Base-by-base conservation (phyloP, 2,888 invertebrate species). In the Chymomyza procnemis region DNA sequence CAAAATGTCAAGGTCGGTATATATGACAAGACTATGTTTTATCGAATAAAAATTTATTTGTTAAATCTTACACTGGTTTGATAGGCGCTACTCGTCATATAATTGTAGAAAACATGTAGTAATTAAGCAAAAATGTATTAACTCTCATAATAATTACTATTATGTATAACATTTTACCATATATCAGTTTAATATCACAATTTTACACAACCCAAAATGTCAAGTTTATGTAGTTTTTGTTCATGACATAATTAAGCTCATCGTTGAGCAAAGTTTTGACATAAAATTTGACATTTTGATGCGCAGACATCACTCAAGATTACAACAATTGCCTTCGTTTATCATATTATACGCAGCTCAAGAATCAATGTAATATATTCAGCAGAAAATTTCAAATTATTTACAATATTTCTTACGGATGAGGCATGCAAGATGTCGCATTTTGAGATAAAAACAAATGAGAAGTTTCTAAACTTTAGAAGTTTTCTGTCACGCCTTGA, bases 341-440 rank as follows among this genome's bases (percentile, higher is more conserved):
- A 12, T 21, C 22, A 21, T 48, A n/a, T n/a, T 18, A 48, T 16
- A 4, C 16, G 47, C 73, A 52, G 68, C 58, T 66, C 14, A 69
- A 64, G 69, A 75, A 78, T 78, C 78, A 76, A 69, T 78, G 73
- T 69, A 75, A 63, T 75, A 75, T 73, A 78, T 76, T 75, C 69
- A 78, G 75, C 76, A 75, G 75, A 78, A 78, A 79, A 76, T 78
- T 78, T 69, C 58, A 69, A 69, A 76, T 78, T 76, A 75, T 75
- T 30, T 46, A 26, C 22, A 58, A 1, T 46, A 19, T 14, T 22
- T 22, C 12, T 14, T 5, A 3, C 14, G 5, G 26, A 1, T 55
- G 19, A 8, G 54, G 3, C 34, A 34, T 34, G 34, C 34, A 12
- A 12, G 12, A 41, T 41, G 34, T 5, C 68, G 63, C 58, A 41